These are phyloP conservation scores for Andrena bucephala DNA, from an alignment of 2,888 invertebrate genomes.

Conservation along the genomic window DNA sequence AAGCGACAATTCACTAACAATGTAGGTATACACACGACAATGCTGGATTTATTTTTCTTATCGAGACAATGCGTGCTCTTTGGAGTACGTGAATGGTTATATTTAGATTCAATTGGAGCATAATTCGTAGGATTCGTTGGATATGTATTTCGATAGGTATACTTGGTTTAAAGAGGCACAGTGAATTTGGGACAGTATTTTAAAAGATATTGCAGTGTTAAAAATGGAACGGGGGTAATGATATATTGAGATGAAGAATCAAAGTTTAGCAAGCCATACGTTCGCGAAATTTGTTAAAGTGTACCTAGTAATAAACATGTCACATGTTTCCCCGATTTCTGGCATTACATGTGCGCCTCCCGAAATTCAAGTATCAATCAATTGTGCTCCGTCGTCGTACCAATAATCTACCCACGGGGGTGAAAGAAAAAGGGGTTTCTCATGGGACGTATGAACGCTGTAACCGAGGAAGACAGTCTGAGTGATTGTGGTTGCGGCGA, in stretches of 20 bases:
- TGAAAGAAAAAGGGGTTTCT: slow-evolving; percentile 78
- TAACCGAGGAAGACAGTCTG: slow-evolving; percentile 84
- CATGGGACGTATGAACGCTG: slow-evolving; percentile 83
- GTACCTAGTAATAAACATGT: background rate
- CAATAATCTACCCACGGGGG: slow-evolving; percentile 71
- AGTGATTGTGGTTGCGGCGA: slow-evolving; percentile 84
- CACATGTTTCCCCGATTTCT: background rate
- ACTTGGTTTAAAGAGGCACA: too few species aligned
- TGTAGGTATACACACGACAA: background rate
- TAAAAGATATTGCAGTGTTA: too few species aligned
- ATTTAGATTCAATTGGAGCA: too few species aligned
- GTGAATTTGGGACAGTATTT: too few species aligned
- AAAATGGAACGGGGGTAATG: too few species aligned
- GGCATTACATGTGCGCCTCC: background rate
- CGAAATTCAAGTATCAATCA: slow-evolving; percentile 55
- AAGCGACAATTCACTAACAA: background rate
- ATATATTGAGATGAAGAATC: background rate
- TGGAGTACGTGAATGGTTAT: too few species aligned
- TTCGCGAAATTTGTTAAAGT: background rate
- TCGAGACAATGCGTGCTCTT: too few species aligned
- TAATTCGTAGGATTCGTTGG: too few species aligned
- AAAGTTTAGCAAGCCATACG: background rate
- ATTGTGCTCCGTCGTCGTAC: slow-evolving; percentile 60
- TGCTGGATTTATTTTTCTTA: background rate
- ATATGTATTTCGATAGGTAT: too few species aligned